phyloP scores from a whole-genome alignment of 1,140 invertebrate genomes.

The Lamellibrachia luymesi region DNA sequence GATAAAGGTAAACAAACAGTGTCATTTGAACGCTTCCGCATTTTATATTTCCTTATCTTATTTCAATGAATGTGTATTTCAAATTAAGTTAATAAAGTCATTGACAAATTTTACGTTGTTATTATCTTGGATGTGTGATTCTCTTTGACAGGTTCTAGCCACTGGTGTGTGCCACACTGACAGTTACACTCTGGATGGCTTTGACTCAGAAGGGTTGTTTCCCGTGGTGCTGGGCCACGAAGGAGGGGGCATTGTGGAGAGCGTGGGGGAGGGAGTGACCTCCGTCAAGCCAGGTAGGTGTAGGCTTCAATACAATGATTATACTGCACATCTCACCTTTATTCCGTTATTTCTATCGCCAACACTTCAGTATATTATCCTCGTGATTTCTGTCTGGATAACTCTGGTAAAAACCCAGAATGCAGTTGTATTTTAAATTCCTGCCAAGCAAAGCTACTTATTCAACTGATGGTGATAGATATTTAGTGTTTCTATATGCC shows the following conservation, averaged over 20 bases:
- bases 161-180: constrained; percentile 98
- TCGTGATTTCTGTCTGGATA: background rate
- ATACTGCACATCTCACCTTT: background rate
- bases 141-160: constrained; percentile 69
- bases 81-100: constrained; percentile 3
- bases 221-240: constrained; percentile 75
- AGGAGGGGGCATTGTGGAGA: constrained; percentile 93
- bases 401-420: background rate
- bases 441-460: no score
- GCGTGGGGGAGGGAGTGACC: constrained; percentile 89
- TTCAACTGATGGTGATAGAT: no score
- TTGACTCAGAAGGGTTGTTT: constrained; percentile 91
- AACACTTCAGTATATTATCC: background rate
- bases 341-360: background rate
- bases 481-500: no score
- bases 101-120: background rate
- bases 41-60: background rate
- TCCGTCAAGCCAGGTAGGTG: constrained; percentile 73
- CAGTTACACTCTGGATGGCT: constrained; percentile 87
- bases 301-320: background rate
- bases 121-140: background rate
- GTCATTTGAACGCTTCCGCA: background rate
- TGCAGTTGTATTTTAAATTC: background rate
- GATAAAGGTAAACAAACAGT: constrained; percentile 57
- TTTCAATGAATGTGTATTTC: constrained; percentile 11